Evolutionary conservation across 2,888 invertebrate genomes (phyloP), one percentile per base, ranked within the genome.

Genomic region (Atherix ibis): DNA sequence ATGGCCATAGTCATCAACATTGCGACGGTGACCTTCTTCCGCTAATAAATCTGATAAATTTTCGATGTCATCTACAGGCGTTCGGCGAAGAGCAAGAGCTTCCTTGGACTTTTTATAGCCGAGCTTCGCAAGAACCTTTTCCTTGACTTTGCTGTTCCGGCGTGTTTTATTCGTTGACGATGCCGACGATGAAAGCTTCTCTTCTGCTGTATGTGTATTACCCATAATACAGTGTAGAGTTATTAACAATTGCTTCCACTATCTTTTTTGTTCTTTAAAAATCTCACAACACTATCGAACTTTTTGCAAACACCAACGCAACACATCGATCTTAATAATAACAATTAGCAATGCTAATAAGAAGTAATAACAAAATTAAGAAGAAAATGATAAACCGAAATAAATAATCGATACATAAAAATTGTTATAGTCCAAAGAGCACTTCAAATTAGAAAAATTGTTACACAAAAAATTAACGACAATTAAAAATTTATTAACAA

Each of bases 101-200:
- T 22, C 22, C 32, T 31, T 5, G 31, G 38, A 31, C 17, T 14
- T 13, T 43, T 44, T 4, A 37, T 49, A 48, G 13, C 54, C 49
- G 32, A 60, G 49, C 19, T 55, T 54, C 35, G 50, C 48, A 38
- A 59, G 52, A 40, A 54, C 48, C 25, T 36, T 36, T 14, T 39
- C 39, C 36, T 52, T 51, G 29, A 48, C 44, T 37, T 52, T 52
- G 43, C 53, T 56, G 32, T 49, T 48, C 16, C 51, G 50, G 6
- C 53, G 47, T 8, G 39, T 37, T 25, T 48, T 45, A 16, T 41
- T 28, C 8, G 35, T 22, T 19, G 16, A 25, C 24, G 34, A 26
- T 2, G 35, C 19, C 19, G 16, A 25, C 24, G 34, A 26, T 2
- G 32, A 27, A 12, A 18, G 26, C 12, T 36, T 36, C 3, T 36